These are phyloP conservation scores for Lottia scabra DNA, from an alignment of 2,888 invertebrate genomes.

Conservation along the genomic window DNA sequence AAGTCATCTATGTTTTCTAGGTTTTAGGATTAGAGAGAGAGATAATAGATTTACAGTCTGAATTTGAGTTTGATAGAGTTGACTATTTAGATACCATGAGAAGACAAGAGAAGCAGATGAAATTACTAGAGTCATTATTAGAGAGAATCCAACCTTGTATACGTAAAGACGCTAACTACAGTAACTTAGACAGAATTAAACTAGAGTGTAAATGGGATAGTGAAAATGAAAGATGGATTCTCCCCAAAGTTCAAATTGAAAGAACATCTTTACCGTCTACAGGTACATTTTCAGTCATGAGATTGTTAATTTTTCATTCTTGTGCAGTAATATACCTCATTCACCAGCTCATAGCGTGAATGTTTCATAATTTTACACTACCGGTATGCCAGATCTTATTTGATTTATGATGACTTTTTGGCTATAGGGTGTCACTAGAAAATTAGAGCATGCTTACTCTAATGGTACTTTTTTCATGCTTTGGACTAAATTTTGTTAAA, in stretches of 20 bases:
- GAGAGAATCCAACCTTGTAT: slow-evolving; percentile 76
- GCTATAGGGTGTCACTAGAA: too few species aligned
- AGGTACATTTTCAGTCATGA: slow-evolving; percentile 31
- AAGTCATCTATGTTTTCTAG: slow-evolving; percentile 58
- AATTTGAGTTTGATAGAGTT: slow-evolving; percentile 84
- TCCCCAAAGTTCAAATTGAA: slow-evolving; percentile 78
- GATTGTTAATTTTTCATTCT: too few species aligned
- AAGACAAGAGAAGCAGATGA: slow-evolving; percentile 78
- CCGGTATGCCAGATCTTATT: too few species aligned
- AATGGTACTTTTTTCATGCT: too few species aligned
- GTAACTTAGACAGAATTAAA: slow-evolving; percentile 80
- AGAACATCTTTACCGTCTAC: slow-evolving; percentile 78
- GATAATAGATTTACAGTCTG: slow-evolving; percentile 81
- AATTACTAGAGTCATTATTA: slow-evolving; percentile 73
- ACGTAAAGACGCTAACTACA: slow-evolving; percentile 81
- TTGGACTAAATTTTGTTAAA: too few species aligned
- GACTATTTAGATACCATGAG: slow-evolving; percentile 86
- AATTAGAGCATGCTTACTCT: too few species aligned
- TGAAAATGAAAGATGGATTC: slow-evolving; percentile 78
- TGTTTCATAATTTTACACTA: too few species aligned
- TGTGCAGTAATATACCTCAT: too few species aligned
- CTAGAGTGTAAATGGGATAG: slow-evolving; percentile 79
- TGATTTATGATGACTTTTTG: too few species aligned
- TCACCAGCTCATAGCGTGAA: too few species aligned
- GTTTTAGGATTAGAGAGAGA: slow-evolving; percentile 79